Conservation (phyloP, 2,113 vertebrate genomes). For the Micronycteris hirsuta region DNA sequence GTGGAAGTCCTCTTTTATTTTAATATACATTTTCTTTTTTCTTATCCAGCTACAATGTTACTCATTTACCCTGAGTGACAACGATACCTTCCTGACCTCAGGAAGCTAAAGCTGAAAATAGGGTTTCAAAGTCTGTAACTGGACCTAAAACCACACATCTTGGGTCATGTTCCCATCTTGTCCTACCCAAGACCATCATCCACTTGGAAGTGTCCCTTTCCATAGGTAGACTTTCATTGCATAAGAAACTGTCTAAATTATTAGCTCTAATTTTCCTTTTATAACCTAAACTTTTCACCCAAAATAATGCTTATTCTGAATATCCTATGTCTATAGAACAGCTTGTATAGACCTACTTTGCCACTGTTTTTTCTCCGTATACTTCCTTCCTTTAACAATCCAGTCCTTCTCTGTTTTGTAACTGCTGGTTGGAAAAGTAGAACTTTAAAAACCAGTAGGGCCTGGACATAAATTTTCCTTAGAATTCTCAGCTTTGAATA, state of each 20-base stretch:
- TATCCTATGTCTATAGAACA: not conserved
- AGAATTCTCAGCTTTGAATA: not conserved
- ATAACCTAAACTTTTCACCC: not conserved
- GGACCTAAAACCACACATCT: not conserved
- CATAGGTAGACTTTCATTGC: not conserved
- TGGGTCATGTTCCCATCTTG: not conserved
- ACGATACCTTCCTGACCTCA: not conserved
- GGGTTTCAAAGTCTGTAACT: not conserved
- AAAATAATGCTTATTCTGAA: not conserved
- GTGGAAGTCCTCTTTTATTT: constrained; percentile 7
- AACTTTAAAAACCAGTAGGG: not conserved
- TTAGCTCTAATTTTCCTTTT: not conserved
- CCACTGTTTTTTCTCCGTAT: not conserved
- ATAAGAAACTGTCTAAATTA: not conserved
- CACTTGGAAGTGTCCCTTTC: not conserved
- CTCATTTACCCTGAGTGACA: not conserved
- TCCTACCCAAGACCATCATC: not conserved
- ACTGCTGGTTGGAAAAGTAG: not conserved
- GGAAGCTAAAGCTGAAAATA: not conserved
- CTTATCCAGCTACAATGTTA: not conserved
- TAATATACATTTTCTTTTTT: not conserved
- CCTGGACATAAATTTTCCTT: not conserved
- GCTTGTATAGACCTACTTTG: not conserved
- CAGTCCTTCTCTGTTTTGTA: not conserved
- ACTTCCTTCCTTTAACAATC: not conserved